A percentile compares a stretch with the other conserved stretches of the same genome.
Conservation (phyloP, 2,113 vertebrate genomes). For the Dipodomys stephensi region DNA sequence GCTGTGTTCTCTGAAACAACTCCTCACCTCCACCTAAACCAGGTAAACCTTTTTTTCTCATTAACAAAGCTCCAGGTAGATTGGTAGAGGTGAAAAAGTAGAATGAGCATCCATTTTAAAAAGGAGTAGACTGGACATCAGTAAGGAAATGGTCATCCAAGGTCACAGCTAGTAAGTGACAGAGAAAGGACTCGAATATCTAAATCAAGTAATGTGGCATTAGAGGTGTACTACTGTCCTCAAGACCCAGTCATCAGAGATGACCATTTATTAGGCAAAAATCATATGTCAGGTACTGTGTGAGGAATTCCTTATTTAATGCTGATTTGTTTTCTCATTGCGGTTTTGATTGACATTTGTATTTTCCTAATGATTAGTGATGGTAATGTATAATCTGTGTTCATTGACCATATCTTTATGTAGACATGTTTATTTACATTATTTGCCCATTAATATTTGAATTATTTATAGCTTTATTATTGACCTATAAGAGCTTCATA, state of each 20-base stretch:
- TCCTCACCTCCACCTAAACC: background rate
- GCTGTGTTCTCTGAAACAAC: background rate
- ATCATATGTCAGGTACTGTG: background rate
- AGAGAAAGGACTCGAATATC: background rate
- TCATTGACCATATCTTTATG: background rate
- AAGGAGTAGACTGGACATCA: background rate
- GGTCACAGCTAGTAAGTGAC: background rate
- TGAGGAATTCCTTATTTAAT: too few relatives aligned
- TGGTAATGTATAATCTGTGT: background rate
- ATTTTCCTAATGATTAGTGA: background rate
- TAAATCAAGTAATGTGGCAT: background rate
- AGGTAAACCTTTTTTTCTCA: background rate
- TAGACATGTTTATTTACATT: slow-evolving; percentile 18
- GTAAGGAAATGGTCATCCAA: background rate
- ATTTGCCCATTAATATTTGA: slow-evolving; percentile 14
- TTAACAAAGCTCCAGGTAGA: background rate
- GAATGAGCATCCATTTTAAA: background rate
- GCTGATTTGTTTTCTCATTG: background rate
- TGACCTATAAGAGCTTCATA: background rate
- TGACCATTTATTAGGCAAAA: background rate
- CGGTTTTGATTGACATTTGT: background rate
- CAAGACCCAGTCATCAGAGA: background rate
- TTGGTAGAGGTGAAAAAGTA: background rate
- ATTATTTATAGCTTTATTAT: background rate
- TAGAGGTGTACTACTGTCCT: background rate